Percentiles rank a stretch among this genome's conserved stretches.
Evolutionary conservation across 64 coral and sea anemone species (phyloP).

Genomic region (Porites lutea): DNA sequence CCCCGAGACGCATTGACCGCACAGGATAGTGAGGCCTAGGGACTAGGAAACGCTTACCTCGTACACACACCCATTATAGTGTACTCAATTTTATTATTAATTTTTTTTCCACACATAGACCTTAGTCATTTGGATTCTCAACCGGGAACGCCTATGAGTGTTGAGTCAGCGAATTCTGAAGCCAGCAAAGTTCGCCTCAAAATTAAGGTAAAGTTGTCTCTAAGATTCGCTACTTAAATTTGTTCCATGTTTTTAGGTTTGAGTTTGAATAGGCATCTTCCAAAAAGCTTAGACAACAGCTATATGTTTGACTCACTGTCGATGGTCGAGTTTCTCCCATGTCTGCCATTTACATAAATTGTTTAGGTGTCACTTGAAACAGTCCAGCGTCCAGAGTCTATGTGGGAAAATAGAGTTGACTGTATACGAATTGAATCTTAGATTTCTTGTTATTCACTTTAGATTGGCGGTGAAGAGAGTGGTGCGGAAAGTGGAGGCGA

Average conservation of each 20-base stretch:
- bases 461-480: conserved; percentile 88
- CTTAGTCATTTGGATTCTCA: conserved; percentile 77
- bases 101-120: not conserved
- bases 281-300: no score
- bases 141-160: conserved; percentile 85
- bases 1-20: no score
- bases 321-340: no score
- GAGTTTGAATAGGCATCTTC: no score
- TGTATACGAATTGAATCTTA: not conserved
- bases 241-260: not conserved
- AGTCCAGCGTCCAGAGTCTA: not conserved
- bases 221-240: not conserved
- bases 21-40: no score
- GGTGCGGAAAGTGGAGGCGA: conserved; percentile 74
- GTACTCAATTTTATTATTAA: not conserved
- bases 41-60: no score
- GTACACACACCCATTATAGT: no score
- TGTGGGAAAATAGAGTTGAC: no score
- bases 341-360: no score
- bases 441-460: conserved; percentile 4
- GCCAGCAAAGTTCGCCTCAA: conserved; percentile 90
- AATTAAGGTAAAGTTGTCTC: conserved; percentile 77
- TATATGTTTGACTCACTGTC: no score
- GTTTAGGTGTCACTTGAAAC: no score
- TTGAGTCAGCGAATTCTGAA: conserved; percentile 89